Percentiles rank a stretch among this genome's conserved stretches.
These are phyloP conservation scores for Drosophila cardini DNA, from an alignment of 1,140 invertebrate species.

Conservation along the genomic window DNA sequence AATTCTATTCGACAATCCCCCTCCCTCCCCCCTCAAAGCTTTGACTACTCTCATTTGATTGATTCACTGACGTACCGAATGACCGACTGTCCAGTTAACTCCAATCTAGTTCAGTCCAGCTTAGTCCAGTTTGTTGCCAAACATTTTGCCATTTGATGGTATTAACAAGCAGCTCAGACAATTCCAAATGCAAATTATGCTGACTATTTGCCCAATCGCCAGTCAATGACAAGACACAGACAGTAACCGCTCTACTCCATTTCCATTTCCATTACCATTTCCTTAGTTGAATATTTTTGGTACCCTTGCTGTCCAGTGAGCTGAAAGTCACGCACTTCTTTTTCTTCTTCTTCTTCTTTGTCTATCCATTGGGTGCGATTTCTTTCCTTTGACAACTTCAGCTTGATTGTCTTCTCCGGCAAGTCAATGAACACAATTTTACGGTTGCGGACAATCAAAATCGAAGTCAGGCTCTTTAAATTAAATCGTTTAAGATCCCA, in stretches of 20 bases:
- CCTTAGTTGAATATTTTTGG: background rate
- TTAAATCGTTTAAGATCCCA: background rate
- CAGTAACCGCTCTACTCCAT: background rate
- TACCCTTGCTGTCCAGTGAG: slow-evolving; percentile 18
- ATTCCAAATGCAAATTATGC: slow-evolving; percentile 48
- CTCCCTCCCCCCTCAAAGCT: background rate
- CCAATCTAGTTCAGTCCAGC: background rate
- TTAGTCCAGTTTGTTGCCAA: slow-evolving; percentile 17
- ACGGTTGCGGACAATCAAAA: slow-evolving; percentile 26
- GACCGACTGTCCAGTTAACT: too few species aligned
- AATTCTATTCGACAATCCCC: slow-evolving; percentile 24
- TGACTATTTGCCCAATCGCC: slow-evolving; percentile 42
- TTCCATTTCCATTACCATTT: background rate
- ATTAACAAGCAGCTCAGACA: slow-evolving; percentile 35
- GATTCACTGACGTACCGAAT: background rate
- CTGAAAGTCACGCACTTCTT: slow-evolving; percentile 47
- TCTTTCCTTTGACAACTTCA: slow-evolving; percentile 36
- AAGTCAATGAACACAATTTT: slow-evolving; percentile 33
- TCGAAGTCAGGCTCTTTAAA: slow-evolving; percentile 19
- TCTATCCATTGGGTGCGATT: slow-evolving; percentile 21
- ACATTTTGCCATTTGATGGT: slow-evolving; percentile 28
- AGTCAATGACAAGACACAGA: slow-evolving; percentile 17
- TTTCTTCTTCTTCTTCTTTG: background rate
- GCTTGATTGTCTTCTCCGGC: slow-evolving; percentile 34
- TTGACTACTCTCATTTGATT: slow-evolving; percentile 4